phyloP scores from a whole-genome alignment of 2,797 vertebrate species.

The Urocyon cinereoargenteus region DNA sequence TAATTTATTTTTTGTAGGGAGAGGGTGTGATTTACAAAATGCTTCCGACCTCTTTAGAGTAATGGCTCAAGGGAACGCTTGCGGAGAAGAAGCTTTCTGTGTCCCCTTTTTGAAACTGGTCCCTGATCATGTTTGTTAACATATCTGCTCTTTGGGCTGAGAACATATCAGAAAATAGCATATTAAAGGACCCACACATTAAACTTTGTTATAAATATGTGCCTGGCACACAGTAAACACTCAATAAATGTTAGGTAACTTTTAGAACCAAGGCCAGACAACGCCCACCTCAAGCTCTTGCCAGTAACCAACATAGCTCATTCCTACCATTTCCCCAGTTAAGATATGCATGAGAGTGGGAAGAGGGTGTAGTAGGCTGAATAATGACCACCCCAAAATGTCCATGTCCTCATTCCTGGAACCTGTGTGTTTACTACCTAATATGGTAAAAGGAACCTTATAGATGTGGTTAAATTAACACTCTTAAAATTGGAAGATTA shows the following conservation, averaged over 20 bases:
- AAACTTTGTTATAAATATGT: not conserved
- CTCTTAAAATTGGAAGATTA: slow-evolving; percentile 7
- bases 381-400: not conserved
- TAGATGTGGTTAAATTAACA: slow-evolving; percentile 36
- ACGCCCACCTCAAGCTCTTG: not conserved
- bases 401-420: not conserved
- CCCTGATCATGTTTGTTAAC: slow-evolving; percentile 23
- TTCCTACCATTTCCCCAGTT: not conserved
- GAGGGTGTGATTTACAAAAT: not conserved
- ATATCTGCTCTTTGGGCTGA: not conserved
- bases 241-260: not conserved
- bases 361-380: not conserved
- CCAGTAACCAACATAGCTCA: not conserved
- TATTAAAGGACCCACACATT: not conserved
- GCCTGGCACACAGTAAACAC: not conserved
- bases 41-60: slow-evolving; percentile 1
- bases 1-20: not conserved
- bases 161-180: slow-evolving; percentile 46
- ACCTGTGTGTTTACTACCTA: not conserved
- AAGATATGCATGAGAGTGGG: not conserved
- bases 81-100: not conserved
- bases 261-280: not conserved
- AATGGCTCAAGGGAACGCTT: not conserved
- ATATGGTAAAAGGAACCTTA: not conserved
- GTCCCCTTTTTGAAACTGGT: slow-evolving; percentile 35